phyloP scores from a whole-genome alignment of 2,888 invertebrate species.

The Drosophila percnosoma region DNA sequence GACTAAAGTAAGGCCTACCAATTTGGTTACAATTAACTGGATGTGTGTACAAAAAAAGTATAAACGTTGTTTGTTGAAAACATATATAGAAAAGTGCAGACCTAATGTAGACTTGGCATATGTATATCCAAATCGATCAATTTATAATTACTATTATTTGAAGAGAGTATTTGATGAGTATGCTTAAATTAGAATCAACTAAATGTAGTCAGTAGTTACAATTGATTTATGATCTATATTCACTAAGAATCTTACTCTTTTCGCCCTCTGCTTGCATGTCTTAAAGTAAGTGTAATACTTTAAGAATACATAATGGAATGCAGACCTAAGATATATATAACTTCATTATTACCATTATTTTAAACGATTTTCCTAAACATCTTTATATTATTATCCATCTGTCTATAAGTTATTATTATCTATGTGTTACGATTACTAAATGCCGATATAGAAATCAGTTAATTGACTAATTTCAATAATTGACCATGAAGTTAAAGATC shows the following conservation, averaged over 20 bases:
- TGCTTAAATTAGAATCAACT: neutral
- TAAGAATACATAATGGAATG: too few species aligned
- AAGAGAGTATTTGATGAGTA: neutral
- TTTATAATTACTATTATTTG: neutral
- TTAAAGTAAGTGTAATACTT: neutral
- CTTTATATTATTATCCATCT: neutral
- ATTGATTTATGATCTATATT: neutral
- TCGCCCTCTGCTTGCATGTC: neutral
- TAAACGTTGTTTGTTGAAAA: too few species aligned
- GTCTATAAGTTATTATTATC: neutral
- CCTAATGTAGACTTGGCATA: neutral
- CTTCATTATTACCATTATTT: neutral
- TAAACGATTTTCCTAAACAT: neutral
- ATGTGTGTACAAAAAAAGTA: neutral
- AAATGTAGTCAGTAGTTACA: neutral
- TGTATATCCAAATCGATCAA: neutral
- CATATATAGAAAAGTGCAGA: too few species aligned
- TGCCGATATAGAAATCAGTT: neutral
- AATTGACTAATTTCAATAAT: constrained; percentile 5
- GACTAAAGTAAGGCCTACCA: neutral
- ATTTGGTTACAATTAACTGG: neutral
- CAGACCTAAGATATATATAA: neutral
- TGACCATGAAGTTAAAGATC: neutral
- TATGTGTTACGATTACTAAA: neutral
- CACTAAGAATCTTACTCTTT: neutral